phyloP scores from a whole-genome alignment of 2,113 vertebrate species.

The Phoxinus phoxinus region DNA sequence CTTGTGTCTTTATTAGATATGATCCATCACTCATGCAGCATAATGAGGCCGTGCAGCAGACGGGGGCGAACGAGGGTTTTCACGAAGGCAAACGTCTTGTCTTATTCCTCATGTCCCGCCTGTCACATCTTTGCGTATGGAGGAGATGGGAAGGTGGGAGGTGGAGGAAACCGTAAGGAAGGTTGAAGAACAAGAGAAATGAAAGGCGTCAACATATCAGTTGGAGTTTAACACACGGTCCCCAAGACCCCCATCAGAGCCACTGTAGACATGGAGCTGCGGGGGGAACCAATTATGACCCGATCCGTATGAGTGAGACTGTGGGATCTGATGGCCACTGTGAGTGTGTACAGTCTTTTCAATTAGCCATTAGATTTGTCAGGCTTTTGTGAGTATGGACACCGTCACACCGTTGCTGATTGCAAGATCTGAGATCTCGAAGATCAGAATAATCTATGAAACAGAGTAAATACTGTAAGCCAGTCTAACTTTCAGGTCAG shows the following conservation, averaged over 20 bases:
- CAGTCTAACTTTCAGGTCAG: neutral
- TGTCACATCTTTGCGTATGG: neutral
- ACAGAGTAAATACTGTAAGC: neutral
- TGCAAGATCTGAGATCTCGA: neutral
- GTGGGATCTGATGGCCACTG: slow-evolving; percentile 17
- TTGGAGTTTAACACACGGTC: slow-evolving; percentile 3
- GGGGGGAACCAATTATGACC: slow-evolving; percentile 33
- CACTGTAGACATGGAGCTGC: slow-evolving; percentile 17
- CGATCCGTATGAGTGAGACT: neutral
- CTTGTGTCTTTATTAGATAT: neutral
- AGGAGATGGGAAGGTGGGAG: neutral
- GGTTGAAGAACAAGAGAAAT: neutral
- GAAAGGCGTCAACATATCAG: slow-evolving; percentile 1
- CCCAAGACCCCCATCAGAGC: slow-evolving; percentile 5
- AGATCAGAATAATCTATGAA: neutral
- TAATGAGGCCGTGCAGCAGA: slow-evolving; percentile 11
- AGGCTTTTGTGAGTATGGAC: slow-evolving; percentile 24
- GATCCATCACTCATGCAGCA: neutral
- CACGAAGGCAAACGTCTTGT: neutral
- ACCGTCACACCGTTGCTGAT: neutral
- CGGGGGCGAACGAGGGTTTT: neutral
- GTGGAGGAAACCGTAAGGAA: neutral
- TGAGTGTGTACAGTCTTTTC: slow-evolving; percentile 19
- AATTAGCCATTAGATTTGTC: slow-evolving; percentile 28
- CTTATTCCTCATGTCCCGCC: neutral